Evolutionary conservation across 2,113 vertebrate species (phyloP), one percentile per base, ranked within the genome.

Genomic region (Caranx melampygus): DNA sequence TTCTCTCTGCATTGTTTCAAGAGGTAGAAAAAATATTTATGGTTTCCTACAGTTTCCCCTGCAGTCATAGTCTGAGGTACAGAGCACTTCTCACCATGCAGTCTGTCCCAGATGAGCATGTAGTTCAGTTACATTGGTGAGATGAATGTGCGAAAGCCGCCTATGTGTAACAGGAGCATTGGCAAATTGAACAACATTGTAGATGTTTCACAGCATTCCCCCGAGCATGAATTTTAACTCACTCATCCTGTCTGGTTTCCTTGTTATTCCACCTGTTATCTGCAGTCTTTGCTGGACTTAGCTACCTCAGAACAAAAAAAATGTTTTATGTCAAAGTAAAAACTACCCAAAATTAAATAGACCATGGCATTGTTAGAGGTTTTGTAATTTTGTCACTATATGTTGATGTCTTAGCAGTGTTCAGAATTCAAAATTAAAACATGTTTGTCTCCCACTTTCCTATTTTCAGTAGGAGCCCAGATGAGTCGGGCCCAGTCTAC

Each of bases 401-500:
- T 58, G 14, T 55, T 26, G 4, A 60, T 58, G 63, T 45, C 52
- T 47, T 54, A 20, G 14, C 9, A 9, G 2, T 52, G 54, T 35
- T 42, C 26, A 58, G 16, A 69, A 42, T 26, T 34, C 18, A 10
- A 14, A 72, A 52, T 68, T 52, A 59, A 45, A 77, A 34, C 1
- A 18, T 2, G 5, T 52, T 61, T 61, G 2, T 54, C 10, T 44
- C n/a, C 66, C 44, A 33, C 20, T 10, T 57, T 51, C 4, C 33
- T 76, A 21, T 85, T 73, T 70, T 26, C 63, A 90, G 93, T 86
- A 94, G 95, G 86, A 95, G 92, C 83, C 93, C 96, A 31, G 97
- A 99, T 18, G 97, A 98, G 35, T 92, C 93, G 0, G 87, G 93
- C 44, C 93, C 95, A 0, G 88, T 96, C 58, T 99, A 97, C 21